Evolutionary conservation across 2,797 vertebrate genomes (phyloP).

Genomic region (Anolis apletophallus): DNA sequence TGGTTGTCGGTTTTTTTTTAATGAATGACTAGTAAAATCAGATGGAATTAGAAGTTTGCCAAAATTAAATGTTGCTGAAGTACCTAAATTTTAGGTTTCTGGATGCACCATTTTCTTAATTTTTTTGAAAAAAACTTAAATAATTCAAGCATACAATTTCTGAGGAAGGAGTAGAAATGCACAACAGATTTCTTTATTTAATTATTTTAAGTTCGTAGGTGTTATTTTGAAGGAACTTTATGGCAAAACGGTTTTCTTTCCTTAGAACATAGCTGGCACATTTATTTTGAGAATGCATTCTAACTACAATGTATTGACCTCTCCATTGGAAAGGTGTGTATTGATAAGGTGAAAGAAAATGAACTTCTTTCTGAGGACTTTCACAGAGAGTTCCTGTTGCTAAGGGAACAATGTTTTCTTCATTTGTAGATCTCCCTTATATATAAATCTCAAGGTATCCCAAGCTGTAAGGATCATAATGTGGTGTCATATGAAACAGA

Average conservation of each 20-base stretch:
- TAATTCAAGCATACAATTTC: conserved; percentile 40
- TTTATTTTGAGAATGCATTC: conserved; percentile 38
- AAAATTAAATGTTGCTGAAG: conserved; percentile 29
- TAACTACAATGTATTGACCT: conserved; percentile 41
- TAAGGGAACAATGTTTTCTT: conserved; percentile 56
- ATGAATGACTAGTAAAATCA: conserved; percentile 9
- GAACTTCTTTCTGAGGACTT: conserved; percentile 45
- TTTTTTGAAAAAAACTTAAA: conserved; percentile 48
- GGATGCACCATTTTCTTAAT: background rate
- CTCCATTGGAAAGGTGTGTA: conserved; percentile 38
- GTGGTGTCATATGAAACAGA: background rate
- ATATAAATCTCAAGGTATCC: conserved; percentile 12
- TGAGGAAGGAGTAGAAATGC: conserved; percentile 32
- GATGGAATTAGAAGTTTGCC: conserved; percentile 7
- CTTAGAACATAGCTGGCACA: background rate
- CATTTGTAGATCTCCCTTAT: conserved; percentile 40
- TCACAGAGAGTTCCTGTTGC: conserved; percentile 55
- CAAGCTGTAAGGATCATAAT: conserved; percentile 16
- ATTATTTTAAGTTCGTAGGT: conserved; percentile 38
- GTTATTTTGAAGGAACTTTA: conserved; percentile 4
- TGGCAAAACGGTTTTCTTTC: background rate
- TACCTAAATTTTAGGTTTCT: background rate
- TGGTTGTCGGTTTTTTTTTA: background rate
- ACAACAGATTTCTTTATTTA: conserved; percentile 16
- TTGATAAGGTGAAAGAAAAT: conserved; percentile 45